phyloP scores from a whole-genome alignment of 2,797 vertebrate genomes.

The Monodelphis domestica region DNA sequence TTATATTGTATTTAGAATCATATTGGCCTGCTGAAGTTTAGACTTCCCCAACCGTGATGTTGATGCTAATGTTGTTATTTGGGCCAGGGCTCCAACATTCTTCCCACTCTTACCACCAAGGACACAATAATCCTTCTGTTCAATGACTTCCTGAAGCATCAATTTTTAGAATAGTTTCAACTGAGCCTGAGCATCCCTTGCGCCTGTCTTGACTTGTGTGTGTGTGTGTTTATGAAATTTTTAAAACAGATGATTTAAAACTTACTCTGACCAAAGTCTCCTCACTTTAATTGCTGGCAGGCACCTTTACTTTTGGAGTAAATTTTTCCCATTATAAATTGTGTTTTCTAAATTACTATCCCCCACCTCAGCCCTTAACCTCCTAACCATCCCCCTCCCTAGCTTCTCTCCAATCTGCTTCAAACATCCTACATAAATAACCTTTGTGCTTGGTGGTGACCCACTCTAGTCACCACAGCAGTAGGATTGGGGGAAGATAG shows the following conservation, averaged over 20 bases:
- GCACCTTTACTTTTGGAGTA: constrained; percentile 71
- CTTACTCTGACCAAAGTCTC: constrained; percentile 48
- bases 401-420: constrained; percentile 9
- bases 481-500: background rate
- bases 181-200: constrained; percentile 65
- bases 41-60: background rate
- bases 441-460: background rate
- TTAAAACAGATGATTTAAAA: constrained; percentile 68
- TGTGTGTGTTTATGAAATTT: constrained; percentile 25
- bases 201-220: constrained; percentile 72
- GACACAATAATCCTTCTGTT: constrained; percentile 79
- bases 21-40: background rate
- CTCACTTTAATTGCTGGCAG: constrained; percentile 63
- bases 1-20: background rate
- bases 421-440: background rate
- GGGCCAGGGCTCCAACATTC: constrained; percentile 27
- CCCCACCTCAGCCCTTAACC: background rate
- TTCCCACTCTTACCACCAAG: constrained; percentile 61
- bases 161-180: constrained; percentile 78
- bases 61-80: background rate
- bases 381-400: background rate
- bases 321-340: constrained; percentile 68
- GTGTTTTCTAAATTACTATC: constrained; percentile 61
- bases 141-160: constrained; percentile 77
- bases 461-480: constrained; percentile 20